Evolutionary conservation across 2,797 vertebrate genomes (phyloP), one percentile per base, ranked within the genome.

Genomic region (Dicrostonyx torquatus): DNA sequence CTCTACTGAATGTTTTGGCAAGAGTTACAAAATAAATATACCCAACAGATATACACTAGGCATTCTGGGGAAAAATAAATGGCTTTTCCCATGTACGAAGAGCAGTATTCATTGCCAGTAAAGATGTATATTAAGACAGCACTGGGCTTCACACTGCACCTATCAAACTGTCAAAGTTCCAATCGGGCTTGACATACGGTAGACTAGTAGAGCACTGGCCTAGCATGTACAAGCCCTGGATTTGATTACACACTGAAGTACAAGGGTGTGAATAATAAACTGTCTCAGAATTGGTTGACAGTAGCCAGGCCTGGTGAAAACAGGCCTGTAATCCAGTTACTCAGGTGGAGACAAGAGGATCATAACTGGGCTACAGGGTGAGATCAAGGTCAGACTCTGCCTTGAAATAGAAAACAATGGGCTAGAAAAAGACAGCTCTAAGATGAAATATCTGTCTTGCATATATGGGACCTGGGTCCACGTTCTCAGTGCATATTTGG

Each of bases 1-100:
- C 22, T 82, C n/a, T 72, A 78, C 0, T 60, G 15, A 45, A 64
- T 92, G 37, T 53, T 34, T 53, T 73, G 10, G 45, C 31, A 92
- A 89, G 26, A 95, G 53, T 72, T 91, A 89, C 40, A 75, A 95
- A 95, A 87, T 45, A 70, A 68, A 79, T 77, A 73, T n/a, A 43
- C 29, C 13, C 45, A 72, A 34, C 26, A 90, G 29, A 40, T 24
- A 78, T 77, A 12, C 62, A 66, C 70, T 29, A 11, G 48, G 75
- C 83, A 34, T 79, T 93, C 22, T 86, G 20, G 53, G 89, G 70
- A 34, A 91, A 87, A 94, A 89, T 3, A 70, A 79, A 79, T 26
- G 9, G 26, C 8, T 87, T 43, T 77, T 45, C 10, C 3, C 3
- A 14, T 26, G 50, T 84, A 75, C 75, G 31, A 73, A 50, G 31